Base-by-base conservation (phyloP, 2,113 vertebrate genomes). In the Leptodactylus fuscus region DNA sequence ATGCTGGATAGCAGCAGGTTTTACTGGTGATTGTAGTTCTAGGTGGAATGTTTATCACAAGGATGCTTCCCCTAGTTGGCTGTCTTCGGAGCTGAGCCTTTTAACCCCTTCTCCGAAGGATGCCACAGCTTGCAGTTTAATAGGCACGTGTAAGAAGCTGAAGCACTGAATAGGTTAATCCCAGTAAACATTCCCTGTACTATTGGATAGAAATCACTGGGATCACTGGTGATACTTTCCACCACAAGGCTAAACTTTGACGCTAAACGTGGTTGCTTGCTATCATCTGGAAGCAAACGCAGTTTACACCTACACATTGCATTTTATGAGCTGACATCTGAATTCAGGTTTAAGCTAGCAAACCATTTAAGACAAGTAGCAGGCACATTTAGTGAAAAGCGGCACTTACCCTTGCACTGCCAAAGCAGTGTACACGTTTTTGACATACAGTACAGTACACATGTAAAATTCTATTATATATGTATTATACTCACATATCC, bases 1-100 rank as follows among this genome's bases (percentile, higher is more conserved):
- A 24, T 62, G 48, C 29, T 73, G 51, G 29, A 60, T 44, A 74
- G 3, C 24, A 55, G 81, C 20, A 82, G 48, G 18, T 82, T 67
- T 81, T 22, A 84, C 73, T 48, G 69, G 7, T 79, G 78, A 83
- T n/a, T 79, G 81, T 88, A 88, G 75, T 44, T 65, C 13, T 87
- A 65, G 82, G 87, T 86, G 69, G 75, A 65, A 81, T 71, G 88
- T 29, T 79, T 51, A 69, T 67, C 82, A 69, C 10, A 34, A 60
- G 60, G 73, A 38, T 83, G 3, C 24, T 9, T 74, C 38, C 70
- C 70, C 53, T 1, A 51, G 12, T 38, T 83, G 51, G 32, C 36
- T 58, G 18, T 24, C 51, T 65, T 62, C 8, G 55, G 36, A 48
- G 18, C 24, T 84, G 16, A 24, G 46, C 29, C 7, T 4, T 55